These are phyloP conservation scores for Mesorhabditis belari DNA, from an alignment of 2,888 invertebrate species.

Conservation along the genomic window DNA sequence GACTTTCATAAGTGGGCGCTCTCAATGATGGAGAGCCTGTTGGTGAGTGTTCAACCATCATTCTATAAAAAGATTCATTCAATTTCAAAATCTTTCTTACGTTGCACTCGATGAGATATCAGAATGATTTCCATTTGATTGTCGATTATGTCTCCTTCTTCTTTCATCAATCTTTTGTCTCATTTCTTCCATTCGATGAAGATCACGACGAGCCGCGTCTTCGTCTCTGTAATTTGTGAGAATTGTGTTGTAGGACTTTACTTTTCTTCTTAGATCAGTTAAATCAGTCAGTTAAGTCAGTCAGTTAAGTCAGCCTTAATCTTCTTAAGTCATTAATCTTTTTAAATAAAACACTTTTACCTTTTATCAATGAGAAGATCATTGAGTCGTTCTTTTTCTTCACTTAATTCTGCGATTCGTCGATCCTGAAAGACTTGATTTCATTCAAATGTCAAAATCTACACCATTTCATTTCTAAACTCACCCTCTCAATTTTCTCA, in stretches of 20 bases:
- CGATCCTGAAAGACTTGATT: constrained; percentile 5
- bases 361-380: constrained; percentile 7
- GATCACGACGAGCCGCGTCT: constrained; percentile 9
- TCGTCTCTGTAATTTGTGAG: too few species aligned
- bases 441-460: too few species aligned
- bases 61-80: background rate
- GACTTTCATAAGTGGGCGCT: background rate
- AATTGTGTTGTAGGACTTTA: too few species aligned
- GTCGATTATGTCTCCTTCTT: constrained; percentile 10
- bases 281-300: background rate
- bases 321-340: too few species aligned
- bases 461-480: background rate
- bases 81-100: background rate
- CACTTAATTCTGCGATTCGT: constrained; percentile 15
- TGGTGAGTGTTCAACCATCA: background rate
- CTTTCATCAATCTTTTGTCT: constrained; percentile 44
- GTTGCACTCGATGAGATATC: background rate
- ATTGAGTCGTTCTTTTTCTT: constrained; percentile 9
- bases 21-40: background rate
- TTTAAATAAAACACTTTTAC: too few species aligned
- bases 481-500: constrained; percentile 14
- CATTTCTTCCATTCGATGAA: constrained; percentile 41
- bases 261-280: too few species aligned
- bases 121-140: background rate
- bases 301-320: too few species aligned